Evolutionary conservation across 1,140 invertebrate genomes (phyloP).

Genomic region (Trachymyrmex septentrionalis): DNA sequence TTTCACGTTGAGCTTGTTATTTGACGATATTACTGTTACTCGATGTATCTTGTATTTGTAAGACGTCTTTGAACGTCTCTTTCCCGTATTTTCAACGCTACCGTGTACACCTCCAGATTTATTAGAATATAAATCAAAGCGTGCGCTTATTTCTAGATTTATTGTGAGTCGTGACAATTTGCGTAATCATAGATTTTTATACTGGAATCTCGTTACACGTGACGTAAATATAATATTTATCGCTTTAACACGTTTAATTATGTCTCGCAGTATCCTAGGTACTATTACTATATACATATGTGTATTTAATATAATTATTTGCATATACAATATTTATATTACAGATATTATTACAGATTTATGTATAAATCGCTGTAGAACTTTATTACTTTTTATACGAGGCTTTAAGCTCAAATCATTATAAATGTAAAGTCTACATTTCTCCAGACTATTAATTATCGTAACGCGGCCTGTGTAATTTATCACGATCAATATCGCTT

Average conservation of each 20-base stretch:
- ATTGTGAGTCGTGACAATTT: conserved; percentile 1
- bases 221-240: conserved; percentile 16
- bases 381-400: conserved; percentile 7
- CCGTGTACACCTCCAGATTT: too few relatives aligned
- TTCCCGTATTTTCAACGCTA: neutral
- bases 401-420: neutral
- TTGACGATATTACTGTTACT: neutral
- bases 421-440: neutral
- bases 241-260: conserved; percentile 1
- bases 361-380: neutral
- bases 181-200: conserved; percentile 19
- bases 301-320: too few relatives aligned
- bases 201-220: conserved; percentile 8
- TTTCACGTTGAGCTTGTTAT: neutral
- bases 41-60: neutral
- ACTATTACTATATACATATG: too few relatives aligned
- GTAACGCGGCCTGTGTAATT: neutral
- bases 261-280: neutral
- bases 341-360: neutral
- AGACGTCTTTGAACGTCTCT: neutral
- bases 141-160: conserved; percentile 26
- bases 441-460: conserved; percentile 7
- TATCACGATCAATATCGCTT: conserved; percentile 10
- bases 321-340: too few relatives aligned
- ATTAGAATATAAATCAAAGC: conserved; percentile 9